phyloP scores from a whole-genome alignment of 35 echinoderm and acorn worm species.

The Lytechinus variegatus region DNA sequence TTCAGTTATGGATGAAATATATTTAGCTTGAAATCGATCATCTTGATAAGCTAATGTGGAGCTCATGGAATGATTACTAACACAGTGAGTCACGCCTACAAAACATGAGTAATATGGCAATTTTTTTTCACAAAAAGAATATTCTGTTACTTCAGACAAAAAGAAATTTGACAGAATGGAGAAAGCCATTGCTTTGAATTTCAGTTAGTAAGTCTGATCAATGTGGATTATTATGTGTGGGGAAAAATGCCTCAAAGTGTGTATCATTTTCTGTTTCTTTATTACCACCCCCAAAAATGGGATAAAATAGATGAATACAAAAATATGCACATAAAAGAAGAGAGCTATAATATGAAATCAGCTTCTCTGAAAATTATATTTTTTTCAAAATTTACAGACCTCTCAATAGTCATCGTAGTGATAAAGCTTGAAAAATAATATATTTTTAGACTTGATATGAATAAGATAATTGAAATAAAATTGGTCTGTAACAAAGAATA shows the following conservation, averaged over 20 bases:
- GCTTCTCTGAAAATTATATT: too few relatives aligned
- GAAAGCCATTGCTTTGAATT: background rate
- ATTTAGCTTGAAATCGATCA: background rate
- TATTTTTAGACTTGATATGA: too few relatives aligned
- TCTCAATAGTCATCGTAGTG: too few relatives aligned
- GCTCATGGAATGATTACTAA: conserved; percentile 5
- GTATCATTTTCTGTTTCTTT: too few relatives aligned
- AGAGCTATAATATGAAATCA: too few relatives aligned
- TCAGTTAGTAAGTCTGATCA: background rate
- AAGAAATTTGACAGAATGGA: background rate
- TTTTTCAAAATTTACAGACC: too few relatives aligned
- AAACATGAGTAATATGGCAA: background rate
- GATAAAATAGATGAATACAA: too few relatives aligned
- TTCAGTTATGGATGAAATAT: background rate
- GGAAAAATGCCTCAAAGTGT: background rate
- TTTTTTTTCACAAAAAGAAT: background rate
- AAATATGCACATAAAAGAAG: too few relatives aligned
- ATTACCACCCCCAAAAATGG: too few relatives aligned
- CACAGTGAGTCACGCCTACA: background rate
- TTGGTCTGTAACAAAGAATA: too few relatives aligned
- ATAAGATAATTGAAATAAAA: too few relatives aligned
- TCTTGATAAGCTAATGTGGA: background rate
- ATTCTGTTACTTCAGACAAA: background rate
- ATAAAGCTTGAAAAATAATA: too few relatives aligned
- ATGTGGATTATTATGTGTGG: background rate